Evolutionary conservation across 2,113 vertebrate genomes (phyloP).

Genomic region (Chaetorhynchus papuensis): DNA sequence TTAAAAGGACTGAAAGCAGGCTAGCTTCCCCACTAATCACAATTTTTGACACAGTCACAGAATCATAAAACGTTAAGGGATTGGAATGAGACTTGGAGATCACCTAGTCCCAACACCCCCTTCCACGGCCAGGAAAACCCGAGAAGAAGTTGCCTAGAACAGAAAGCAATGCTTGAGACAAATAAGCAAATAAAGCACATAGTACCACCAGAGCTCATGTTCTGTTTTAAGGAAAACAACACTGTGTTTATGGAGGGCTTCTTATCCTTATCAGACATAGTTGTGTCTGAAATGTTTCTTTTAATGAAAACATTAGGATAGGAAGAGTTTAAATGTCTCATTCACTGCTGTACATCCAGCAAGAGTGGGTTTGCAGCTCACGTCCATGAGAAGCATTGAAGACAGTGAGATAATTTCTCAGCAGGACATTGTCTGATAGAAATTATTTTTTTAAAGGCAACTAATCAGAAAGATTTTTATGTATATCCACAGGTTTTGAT

Average conservation of each 20-base stretch:
- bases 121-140: not conserved
- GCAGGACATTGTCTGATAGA: not conserved
- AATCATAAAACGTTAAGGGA: not conserved
- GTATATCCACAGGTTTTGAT: not conserved
- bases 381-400: not conserved
- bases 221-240: not conserved
- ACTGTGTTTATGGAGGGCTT: not conserved
- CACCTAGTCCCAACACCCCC: fast-evolving
- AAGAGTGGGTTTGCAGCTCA: not conserved
- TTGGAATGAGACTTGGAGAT: not conserved
- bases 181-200: not conserved
- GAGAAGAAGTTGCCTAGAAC: not conserved
- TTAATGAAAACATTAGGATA: not conserved
- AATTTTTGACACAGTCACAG: not conserved
- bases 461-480: not conserved
- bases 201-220: not conserved
- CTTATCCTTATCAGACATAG: not conserved
- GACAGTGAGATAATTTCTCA: not conserved
- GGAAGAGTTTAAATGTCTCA: not conserved
- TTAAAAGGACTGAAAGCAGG: not conserved
- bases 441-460: not conserved
- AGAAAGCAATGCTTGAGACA: not conserved
- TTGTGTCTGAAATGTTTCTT: not conserved
- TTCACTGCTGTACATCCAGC: not conserved
- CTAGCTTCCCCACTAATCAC: not conserved